These are phyloP conservation scores for Drosophila nikananu DNA, from an alignment of 1,140 invertebrate species.

Conservation along the genomic window DNA sequence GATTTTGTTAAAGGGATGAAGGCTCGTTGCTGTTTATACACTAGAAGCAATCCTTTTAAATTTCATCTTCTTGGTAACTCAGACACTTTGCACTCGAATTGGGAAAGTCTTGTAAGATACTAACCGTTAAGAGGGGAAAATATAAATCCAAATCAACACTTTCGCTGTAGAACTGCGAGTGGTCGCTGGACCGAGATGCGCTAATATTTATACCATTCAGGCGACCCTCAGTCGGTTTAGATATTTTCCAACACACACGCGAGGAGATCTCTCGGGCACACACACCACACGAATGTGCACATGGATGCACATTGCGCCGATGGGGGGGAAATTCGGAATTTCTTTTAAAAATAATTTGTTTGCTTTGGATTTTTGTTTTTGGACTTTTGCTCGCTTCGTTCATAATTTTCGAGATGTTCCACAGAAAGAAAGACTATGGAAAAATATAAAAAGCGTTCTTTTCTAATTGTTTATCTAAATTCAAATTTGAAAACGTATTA, in stretches of 20 bases:
- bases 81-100: slow-evolving; percentile 14
- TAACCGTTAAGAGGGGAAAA: slow-evolving; percentile 77
- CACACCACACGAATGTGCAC: slow-evolving; percentile 42
- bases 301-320: slow-evolving; percentile 77
- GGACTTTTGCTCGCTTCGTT: slow-evolving; percentile 45
- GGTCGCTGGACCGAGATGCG: slow-evolving; percentile 79
- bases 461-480: neutral
- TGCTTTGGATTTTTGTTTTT: slow-evolving; percentile 58
- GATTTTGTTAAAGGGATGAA: neutral
- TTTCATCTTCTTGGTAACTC: neutral
- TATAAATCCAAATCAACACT: slow-evolving; percentile 81
- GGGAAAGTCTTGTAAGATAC: slow-evolving; percentile 35
- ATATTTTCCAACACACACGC: slow-evolving; percentile 64
- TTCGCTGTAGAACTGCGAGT: slow-evolving; percentile 86
- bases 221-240: slow-evolving; percentile 66
- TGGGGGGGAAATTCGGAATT: slow-evolving; percentile 68
- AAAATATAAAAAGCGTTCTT: neutral
- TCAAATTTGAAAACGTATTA: too few species aligned
- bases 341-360: slow-evolving; percentile 79
- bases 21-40: neutral
- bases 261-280: slow-evolving; percentile 15
- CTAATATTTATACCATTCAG: slow-evolving; percentile 85
- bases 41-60: neutral
- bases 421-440: neutral
- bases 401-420: slow-evolving; percentile 65